phyloP scores from a whole-genome alignment of 1,140 invertebrate genomes.

The Drosophila burlai region DNA sequence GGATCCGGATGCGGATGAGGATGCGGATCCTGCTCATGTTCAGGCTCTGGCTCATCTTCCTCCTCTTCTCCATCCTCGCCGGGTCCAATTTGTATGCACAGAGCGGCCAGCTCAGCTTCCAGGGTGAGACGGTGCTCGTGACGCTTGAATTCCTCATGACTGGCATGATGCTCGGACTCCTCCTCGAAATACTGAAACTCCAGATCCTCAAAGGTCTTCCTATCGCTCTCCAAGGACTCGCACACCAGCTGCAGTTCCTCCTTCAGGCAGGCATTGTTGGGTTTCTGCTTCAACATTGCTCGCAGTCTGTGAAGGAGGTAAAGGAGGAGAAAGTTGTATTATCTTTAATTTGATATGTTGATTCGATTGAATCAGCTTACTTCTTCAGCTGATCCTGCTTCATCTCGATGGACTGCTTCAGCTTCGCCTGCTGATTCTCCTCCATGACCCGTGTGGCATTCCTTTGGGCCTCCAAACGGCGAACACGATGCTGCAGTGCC shows the following conservation, averaged over 20 bases:
- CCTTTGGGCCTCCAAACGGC: conserved; percentile 80
- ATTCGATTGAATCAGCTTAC: conserved; percentile 23
- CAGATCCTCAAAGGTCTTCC: conserved; percentile 95
- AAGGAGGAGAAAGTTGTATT: no score
- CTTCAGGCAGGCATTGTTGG: conserved; percentile 86
- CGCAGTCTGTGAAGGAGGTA: conserved; percentile 84
- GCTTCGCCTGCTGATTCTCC: conserved; percentile 83
- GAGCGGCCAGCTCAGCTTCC: conserved; percentile 62
- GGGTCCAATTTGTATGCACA: conserved; percentile 62
- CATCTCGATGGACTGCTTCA: conserved; percentile 84
- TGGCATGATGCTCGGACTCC: conserved; percentile 93
- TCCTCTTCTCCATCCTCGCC: conserved; percentile 33
- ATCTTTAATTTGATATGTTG: neutral
- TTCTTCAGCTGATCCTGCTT: conserved; percentile 82
- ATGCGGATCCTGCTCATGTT: neutral
- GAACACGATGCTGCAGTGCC: conserved; percentile 72
- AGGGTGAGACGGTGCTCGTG: conserved; percentile 89
- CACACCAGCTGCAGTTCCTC: conserved; percentile 88
- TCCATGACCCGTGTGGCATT: conserved; percentile 84
- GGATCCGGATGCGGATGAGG: conserved; percentile 10
- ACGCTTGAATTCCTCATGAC: conserved; percentile 92
- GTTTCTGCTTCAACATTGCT: conserved; percentile 86
- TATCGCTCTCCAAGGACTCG: conserved; percentile 90
- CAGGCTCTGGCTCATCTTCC: neutral
- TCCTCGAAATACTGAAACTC: conserved; percentile 97